Evolutionary conservation across 2,888 invertebrate species (phyloP).

Genomic region (Euzetes globulus): DNA sequence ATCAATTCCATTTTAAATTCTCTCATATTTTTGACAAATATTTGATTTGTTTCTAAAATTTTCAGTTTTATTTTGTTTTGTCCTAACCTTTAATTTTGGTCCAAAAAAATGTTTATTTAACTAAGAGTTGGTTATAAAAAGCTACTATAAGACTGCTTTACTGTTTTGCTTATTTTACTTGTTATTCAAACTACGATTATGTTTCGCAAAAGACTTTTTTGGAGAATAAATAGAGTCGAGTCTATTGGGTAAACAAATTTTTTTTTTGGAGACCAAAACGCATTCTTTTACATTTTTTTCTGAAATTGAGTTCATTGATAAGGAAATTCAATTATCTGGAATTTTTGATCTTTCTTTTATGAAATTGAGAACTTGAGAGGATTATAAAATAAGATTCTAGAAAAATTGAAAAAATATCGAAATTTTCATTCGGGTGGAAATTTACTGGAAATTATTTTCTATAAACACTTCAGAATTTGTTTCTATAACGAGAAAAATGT

Average conservation of each 20-base stretch:
- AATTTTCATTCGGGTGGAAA: no score
- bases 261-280: no score
- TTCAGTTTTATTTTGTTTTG: neutral
- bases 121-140: neutral
- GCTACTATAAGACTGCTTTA: neutral
- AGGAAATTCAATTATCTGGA: no score
- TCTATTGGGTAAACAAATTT: neutral
- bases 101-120: conserved; percentile 1
- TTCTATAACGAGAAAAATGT: no score
- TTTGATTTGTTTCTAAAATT: neutral
- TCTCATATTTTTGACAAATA: neutral
- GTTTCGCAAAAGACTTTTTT: neutral
- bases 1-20: neutral
- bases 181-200: neutral
- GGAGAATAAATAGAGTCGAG: neutral
- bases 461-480: no score
- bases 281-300: neutral
- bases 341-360: no score
- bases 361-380: no score
- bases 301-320: neutral
- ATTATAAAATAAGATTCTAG: no score
- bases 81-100: neutral
- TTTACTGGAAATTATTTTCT: no score
- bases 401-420: no score
- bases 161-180: neutral